phyloP scores from a whole-genome alignment of 2,888 invertebrate species.

The Eutolmus rufibarbis region DNA sequence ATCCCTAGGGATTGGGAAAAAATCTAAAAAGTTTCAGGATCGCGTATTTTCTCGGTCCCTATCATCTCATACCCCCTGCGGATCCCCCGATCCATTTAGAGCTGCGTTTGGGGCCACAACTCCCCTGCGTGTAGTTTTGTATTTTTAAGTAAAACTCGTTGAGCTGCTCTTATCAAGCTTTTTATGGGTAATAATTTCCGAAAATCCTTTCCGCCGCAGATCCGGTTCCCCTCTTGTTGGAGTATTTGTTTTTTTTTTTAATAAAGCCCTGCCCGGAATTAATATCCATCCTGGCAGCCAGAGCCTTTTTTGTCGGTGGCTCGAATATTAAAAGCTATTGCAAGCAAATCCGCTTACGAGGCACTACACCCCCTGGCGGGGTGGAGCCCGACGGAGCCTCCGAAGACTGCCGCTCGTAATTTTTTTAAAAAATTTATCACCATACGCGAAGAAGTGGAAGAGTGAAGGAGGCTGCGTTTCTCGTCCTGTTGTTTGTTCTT shows the following conservation, averaged over 20 bases:
- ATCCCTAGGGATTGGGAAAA: background rate
- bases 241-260: background rate
- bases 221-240: background rate
- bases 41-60: too few relatives aligned
- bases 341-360: background rate
- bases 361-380: background rate
- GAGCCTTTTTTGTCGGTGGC: background rate
- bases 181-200: background rate
- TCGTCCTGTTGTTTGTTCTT: background rate
- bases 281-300: background rate
- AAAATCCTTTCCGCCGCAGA: background rate
- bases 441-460: background rate
- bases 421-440: background rate
- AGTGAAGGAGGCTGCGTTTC: background rate
- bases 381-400: background rate
- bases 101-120: background rate
- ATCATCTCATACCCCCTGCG: background rate
- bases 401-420: background rate
- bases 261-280: background rate
- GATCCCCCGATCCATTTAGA: background rate
- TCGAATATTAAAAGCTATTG: background rate
- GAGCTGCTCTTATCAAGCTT: background rate
- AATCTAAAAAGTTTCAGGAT: background rate
- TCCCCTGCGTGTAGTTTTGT: background rate
- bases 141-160: background rate